Evolutionary conservation across 1,140 invertebrate species (phyloP), one percentile per base, ranked within the genome.

Genomic region (Calliphora vicina): DNA sequence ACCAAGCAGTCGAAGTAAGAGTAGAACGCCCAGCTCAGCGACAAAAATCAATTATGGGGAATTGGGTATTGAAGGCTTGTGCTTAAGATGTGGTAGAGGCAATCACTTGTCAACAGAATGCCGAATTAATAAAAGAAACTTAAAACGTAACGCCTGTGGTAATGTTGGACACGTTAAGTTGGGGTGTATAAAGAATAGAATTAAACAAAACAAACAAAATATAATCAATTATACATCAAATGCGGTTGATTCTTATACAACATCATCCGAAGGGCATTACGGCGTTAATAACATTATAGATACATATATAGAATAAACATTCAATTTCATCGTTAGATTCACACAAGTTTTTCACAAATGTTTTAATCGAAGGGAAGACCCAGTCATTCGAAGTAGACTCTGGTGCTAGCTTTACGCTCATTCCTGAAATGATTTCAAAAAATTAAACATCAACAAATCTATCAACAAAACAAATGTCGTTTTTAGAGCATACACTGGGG

Each of bases 311-410:
- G 35, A 29, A 82, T 35, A 26, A 26, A 17, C 20, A 71, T 20
- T 13, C 26, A 82, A 67, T 27, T 67, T 42, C 50, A 67, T 29
- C 50, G 15, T 20, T 20, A 61, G 27, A 42, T 72, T 26, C 50
- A 20, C 17, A 23, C 2, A 72, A 72, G 42, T 82, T 45, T 25
- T 82, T 73, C 43, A 50, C 27, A 82, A 26, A 20, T 82, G 42
- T 82, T 73, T 25, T 23, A 71, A 72, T 82, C 2, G 23, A 82
- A 20, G 81, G 81, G 29, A 81, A 82, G 17, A 12, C 25, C 20
- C 25, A 71, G 26, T 17, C 25, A 82, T 82, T 82, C 61, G 25
- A 82, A 82, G 81, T 82, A 27, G 81, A 82, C n/a, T 82, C 81
- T 17, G 81, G 81, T 15, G 23, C 61, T 1, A n/a, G 81, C 4